These are phyloP conservation scores for Lophotriccus pileatus DNA, from an alignment of 2,797 vertebrate genomes.

Conservation along the genomic window DNA sequence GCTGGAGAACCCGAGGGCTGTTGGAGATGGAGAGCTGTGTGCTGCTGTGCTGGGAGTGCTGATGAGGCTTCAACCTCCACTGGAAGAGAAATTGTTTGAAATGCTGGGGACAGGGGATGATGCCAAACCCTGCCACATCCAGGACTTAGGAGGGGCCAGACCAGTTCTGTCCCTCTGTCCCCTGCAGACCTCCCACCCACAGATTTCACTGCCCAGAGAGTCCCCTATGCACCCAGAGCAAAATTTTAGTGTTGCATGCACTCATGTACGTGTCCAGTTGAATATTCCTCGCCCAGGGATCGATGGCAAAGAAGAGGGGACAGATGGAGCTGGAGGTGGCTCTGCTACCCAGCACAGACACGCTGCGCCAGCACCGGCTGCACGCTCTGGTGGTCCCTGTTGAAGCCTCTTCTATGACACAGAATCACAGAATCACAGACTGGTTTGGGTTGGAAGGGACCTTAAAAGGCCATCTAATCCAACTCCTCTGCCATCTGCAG, in stretches of 20 bases:
- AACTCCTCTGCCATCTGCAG: neutral
- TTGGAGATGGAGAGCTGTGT: neutral
- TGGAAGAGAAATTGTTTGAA: neutral
- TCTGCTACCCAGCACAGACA: neutral
- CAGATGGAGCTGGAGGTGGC: neutral
- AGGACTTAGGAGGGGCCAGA: neutral
- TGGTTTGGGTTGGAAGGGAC: neutral
- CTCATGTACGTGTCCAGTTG: fast-evolving
- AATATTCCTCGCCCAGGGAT: neutral
- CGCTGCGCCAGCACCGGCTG: neutral
- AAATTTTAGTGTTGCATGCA: neutral
- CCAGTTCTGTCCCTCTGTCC: fast-evolving
- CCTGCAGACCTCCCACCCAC: fast-evolving
- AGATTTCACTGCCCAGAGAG: fast-evolving
- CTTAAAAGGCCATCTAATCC: neutral
- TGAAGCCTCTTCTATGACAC: neutral
- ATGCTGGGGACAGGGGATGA: neutral
- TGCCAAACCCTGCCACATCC: neutral
- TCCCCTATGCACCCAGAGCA: neutral
- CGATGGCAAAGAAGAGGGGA: neutral
- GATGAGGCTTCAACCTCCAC: neutral
- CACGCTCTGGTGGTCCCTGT: fast-evolving
- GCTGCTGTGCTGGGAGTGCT: neutral
- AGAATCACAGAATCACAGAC: neutral
- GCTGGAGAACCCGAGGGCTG: neutral